A percentile compares a stretch with the other conserved stretches of the same genome.
These are phyloP conservation scores for Amphipoea lucens DNA, from an alignment of 2,888 invertebrate genomes.

Conservation along the genomic window DNA sequence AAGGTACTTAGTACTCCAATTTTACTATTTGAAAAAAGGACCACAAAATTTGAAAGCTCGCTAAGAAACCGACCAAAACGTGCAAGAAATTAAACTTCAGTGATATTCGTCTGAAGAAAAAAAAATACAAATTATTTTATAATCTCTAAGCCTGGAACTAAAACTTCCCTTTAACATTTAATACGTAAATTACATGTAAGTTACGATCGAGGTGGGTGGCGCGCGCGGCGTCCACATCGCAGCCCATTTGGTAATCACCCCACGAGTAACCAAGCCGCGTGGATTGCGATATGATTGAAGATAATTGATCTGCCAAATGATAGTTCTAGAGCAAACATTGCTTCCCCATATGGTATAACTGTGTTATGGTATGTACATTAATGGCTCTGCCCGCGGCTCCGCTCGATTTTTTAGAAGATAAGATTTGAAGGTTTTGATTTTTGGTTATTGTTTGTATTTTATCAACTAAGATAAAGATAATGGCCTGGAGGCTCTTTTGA, in stretches of 20 bases:
- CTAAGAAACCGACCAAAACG: background rate
- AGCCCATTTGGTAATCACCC: constrained; percentile 71
- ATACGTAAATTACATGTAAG: constrained; percentile 48
- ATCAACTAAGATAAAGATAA: background rate
- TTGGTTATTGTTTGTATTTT: constrained; percentile 21
- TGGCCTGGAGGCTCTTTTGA: background rate
- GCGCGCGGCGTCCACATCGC: constrained; percentile 60
- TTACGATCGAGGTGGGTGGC: constrained; percentile 68
- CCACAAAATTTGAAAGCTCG: background rate
- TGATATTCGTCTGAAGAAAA: no score
- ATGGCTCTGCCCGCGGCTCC: constrained; percentile 28
- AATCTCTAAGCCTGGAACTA: no score
- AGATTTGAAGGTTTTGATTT: constrained; percentile 9
- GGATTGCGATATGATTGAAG: constrained; percentile 74
- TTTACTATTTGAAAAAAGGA: background rate
- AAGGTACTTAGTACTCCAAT: background rate
- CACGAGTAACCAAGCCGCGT: constrained; percentile 48
- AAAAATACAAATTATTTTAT: background rate
- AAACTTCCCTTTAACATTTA: constrained; percentile 52
- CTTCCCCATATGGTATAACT: constrained; percentile 53
- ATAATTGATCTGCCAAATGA: constrained; percentile 75
- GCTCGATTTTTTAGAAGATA: constrained; percentile 21
- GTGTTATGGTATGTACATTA: constrained; percentile 39
- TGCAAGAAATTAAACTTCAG: background rate
- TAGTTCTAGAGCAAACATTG: constrained; percentile 71